These are phyloP conservation scores for Cheilosia urbana DNA, from an alignment of 2,888 invertebrate species.

Conservation along the genomic window DNA sequence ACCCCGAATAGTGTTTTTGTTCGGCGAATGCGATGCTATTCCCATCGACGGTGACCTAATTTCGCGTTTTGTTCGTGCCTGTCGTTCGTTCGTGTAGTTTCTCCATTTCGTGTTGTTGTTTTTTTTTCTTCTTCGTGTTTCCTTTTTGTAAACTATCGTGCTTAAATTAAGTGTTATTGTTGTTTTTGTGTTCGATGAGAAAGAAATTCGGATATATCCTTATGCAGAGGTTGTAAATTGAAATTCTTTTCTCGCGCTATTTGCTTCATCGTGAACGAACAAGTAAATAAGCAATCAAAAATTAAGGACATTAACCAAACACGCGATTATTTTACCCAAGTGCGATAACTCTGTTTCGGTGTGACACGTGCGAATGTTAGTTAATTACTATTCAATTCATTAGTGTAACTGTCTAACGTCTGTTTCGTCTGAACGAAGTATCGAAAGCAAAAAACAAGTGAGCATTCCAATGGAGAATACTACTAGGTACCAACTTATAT, in stretches of 20 bases:
- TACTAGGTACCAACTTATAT: conserved; percentile 29
- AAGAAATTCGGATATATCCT: conserved; percentile 45
- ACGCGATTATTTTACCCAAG: conserved; percentile 53
- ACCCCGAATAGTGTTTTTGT: conserved; percentile 59
- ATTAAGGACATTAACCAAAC: conserved; percentile 44
- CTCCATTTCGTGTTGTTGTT: conserved; percentile 21
- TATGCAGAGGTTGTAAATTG: neutral
- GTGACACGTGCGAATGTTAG: conserved; percentile 30
- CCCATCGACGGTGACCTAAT: conserved; percentile 69
- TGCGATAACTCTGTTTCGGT: conserved; percentile 34
- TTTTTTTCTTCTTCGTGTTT: conserved; percentile 22
- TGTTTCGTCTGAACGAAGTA: conserved; percentile 8
- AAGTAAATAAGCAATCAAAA: conserved; percentile 26
- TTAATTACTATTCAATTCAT: conserved; percentile 49
- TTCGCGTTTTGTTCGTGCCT: conserved; percentile 63
- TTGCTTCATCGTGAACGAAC: conserved; percentile 35
- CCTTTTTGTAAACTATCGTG: conserved; percentile 41
- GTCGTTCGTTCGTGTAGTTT: conserved; percentile 27
- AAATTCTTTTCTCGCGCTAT: conserved; percentile 10
- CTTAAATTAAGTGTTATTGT: conserved; percentile 44
- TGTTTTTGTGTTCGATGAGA: conserved; percentile 18
- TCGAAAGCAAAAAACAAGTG: conserved; percentile 14
- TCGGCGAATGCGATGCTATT: conserved; percentile 56
- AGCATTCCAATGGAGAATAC: conserved; percentile 27
- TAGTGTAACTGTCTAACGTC: conserved; percentile 10